These are phyloP conservation scores for Paedocypris micromegethes DNA, from an alignment of 2,797 vertebrate genomes.

Conservation along the genomic window DNA sequence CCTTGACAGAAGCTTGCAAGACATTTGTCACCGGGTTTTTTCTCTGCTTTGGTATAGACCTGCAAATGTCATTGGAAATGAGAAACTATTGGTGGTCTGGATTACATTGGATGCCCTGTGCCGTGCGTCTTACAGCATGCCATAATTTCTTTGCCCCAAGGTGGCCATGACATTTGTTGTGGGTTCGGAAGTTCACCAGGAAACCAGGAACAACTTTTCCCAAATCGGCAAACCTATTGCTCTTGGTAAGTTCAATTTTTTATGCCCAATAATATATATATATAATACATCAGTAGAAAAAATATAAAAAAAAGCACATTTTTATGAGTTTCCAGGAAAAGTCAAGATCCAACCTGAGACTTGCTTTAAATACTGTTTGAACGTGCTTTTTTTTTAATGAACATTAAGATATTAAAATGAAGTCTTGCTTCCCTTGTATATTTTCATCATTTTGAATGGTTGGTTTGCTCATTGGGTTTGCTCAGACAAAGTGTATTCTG, in stretches of 20 bases:
- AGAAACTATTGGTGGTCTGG: conserved; percentile 44
- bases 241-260: conserved; percentile 57
- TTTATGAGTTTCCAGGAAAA: too few relatives aligned
- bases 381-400: too few relatives aligned
- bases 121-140: conserved; percentile 36
- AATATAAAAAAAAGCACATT: neutral
- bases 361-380: too few relatives aligned
- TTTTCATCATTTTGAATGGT: too few relatives aligned
- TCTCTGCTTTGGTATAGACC: conserved; percentile 36
- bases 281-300: neutral
- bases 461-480: too few relatives aligned
- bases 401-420: too few relatives aligned
- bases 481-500: too few relatives aligned
- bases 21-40: conserved; percentile 34
- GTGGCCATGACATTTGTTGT: conserved; percentile 70
- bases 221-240: conserved; percentile 70
- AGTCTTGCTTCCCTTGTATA: too few relatives aligned
- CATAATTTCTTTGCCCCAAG: conserved; percentile 55
- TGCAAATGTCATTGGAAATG: conserved; percentile 54
- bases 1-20: conserved; percentile 28
- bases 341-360: too few relatives aligned
- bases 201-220: conserved; percentile 68
- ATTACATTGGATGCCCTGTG: conserved; percentile 38
- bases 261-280: neutral
- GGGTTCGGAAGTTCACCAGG: conserved; percentile 68